A percentile compares a stretch with the other conserved stretches of the same genome.
phyloP scores from a whole-genome alignment of 2,888 invertebrate species.

The Noctua janthe region DNA sequence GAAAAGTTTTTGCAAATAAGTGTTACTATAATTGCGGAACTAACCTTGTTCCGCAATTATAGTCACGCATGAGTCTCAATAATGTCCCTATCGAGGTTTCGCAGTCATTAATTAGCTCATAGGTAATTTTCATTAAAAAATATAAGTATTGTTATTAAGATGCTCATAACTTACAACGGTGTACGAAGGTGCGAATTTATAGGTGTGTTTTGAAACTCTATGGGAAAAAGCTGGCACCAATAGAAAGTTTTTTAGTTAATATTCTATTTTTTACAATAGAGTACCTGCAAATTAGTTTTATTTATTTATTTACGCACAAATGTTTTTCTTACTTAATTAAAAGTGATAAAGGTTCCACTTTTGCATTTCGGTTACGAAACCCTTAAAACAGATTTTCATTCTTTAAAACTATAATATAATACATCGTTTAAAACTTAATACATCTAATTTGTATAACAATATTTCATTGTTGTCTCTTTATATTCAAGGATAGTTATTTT shows the following conservation, averaged over 20 bases:
- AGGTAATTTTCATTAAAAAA: background rate
- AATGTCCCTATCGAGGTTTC: slow-evolving; percentile 1
- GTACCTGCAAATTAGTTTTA: background rate
- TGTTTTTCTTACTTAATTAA: background rate
- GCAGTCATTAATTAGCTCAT: background rate
- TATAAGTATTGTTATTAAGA: background rate
- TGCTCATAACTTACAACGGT: background rate
- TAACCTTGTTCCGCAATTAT: background rate
- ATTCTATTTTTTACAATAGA: background rate
- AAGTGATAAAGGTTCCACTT: background rate
- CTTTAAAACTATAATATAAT: background rate
- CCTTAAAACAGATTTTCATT: too few relatives aligned
- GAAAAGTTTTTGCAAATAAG: background rate
- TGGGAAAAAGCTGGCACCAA: background rate
- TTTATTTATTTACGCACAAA: too few relatives aligned
- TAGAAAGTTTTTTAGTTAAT: background rate
- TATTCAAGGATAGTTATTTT: background rate
- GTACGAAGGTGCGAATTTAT: background rate
- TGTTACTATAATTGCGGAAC: too few relatives aligned
- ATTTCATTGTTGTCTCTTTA: background rate
- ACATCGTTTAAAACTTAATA: background rate
- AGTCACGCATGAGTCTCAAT: background rate
- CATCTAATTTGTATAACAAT: background rate
- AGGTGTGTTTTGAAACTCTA: background rate
- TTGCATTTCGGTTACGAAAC: background rate